Evolutionary conservation across 2,797 vertebrate genomes (phyloP).

Genomic region (Meda fulgida): DNA sequence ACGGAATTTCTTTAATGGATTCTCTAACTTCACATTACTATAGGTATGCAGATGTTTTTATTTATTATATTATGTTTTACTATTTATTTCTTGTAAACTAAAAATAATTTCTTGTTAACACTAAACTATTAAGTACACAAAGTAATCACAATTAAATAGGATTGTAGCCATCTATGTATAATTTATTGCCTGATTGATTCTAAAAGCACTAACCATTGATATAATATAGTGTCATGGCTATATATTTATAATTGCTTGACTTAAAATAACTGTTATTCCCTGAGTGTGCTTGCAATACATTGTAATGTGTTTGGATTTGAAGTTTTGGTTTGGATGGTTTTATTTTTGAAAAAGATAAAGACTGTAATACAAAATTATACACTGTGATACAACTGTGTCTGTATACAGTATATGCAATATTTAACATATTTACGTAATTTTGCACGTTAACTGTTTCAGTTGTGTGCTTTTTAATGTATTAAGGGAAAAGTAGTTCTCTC

Average conservation of each 20-base stretch:
- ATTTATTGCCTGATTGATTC: background rate
- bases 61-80: background rate
- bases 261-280: background rate
- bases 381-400: background rate
- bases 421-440: background rate
- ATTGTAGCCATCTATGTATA: background rate
- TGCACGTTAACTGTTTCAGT: background rate
- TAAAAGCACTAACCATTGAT: background rate
- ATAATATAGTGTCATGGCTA: background rate
- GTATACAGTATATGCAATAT: background rate
- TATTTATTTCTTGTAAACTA: conserved; percentile 21
- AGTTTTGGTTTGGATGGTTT: background rate
- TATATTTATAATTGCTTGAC: conserved; percentile 10
- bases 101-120: background rate
- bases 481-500: background rate
- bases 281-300: background rate
- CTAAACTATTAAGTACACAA: background rate
- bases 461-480: background rate
- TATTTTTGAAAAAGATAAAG: background rate
- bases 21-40: conserved; percentile 55
- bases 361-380: background rate
- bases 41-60: conserved; percentile 66
- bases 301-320: background rate
- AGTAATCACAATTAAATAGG: background rate
- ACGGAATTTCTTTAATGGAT: conserved; percentile 61